Evolutionary conservation across 2,888 invertebrate species (phyloP), one percentile per base, ranked within the genome.

Genomic region (Beris morrisii): DNA sequence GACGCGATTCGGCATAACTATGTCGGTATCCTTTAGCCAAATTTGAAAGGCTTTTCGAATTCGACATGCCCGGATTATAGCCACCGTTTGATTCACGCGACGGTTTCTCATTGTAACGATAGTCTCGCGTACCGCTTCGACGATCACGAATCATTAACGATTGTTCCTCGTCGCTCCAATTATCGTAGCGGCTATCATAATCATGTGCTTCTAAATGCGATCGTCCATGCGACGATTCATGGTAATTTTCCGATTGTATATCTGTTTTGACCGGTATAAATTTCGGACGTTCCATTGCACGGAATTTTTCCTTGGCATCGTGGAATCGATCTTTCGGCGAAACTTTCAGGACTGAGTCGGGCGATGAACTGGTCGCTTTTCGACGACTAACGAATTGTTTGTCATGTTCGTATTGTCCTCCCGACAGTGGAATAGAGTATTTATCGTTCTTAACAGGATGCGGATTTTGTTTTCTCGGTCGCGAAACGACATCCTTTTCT

Each of bases 301-400:
- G 84, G 76, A 93, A 93, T 80, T 92, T 92, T 75, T 93, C 91
- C 79, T 92, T 92, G 54, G 93, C 92, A 73, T 92, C 92, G 73
- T 91, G 89, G 80, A 93, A 92, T 67, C 92, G 84, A 74, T 92
- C 92, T 72, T 89, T 86, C 0, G 91, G 91, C 2, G 88, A 86
- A n/a, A 78, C 73, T 54, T 70, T 70, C n/a, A 55, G 11, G 9
- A 65, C 55, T 12, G 69, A 67, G 13, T 69, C 68, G 2, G 70
- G 69, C 5, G 70, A 67, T 30, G 64, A 58, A 38, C 50, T 67
- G 28, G 31, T 55, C 5, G 56, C 55, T 50, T 70, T 68, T 59
- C 72, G 65, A 61, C 71, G 72, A 55, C 71, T 70, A 13, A 70
- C 69, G 64, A 72, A 70, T 43, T 69, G 71, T 50, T 70, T 72